Percentiles rank a stretch among this genome's conserved stretches.
These are phyloP conservation scores for Cylas formicarius DNA, from an alignment of 1,140 invertebrate genomes.

Conservation along the genomic window DNA sequence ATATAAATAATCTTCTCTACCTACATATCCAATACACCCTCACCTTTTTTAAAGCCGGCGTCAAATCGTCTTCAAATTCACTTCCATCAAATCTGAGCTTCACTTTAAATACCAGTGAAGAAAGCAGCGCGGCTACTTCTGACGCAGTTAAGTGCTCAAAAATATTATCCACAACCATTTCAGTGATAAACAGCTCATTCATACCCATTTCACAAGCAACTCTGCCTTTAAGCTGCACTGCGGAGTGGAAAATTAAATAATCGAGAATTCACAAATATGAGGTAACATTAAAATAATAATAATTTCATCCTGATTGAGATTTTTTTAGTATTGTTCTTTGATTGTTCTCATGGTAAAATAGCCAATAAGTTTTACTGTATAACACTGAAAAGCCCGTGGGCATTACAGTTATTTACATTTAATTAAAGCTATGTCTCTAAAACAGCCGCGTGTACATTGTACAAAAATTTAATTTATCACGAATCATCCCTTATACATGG, in stretches of 20 bases:
- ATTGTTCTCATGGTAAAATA: too few species aligned
- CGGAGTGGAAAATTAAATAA: conserved; percentile 29
- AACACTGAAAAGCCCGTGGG: too few species aligned
- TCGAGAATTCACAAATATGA: too few species aligned
- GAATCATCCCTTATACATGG: too few species aligned
- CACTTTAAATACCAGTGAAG: conserved; percentile 86
- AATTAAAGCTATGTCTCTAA: too few species aligned
- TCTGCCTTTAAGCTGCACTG: conserved; percentile 78
- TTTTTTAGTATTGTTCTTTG: too few species aligned
- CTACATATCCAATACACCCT: neutral
- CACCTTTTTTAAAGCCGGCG: conserved; percentile 25
- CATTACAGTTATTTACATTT: too few species aligned
- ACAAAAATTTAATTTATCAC: too few species aligned
- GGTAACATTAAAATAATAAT: too few species aligned
- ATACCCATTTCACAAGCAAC: conserved; percentile 95
- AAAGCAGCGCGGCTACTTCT: conserved; percentile 89
- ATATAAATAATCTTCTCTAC: neutral
- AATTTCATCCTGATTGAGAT: too few species aligned
- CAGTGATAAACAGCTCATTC: conserved; percentile 90
- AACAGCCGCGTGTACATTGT: too few species aligned
- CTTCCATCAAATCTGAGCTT: conserved; percentile 46
- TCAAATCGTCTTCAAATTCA: conserved; percentile 23
- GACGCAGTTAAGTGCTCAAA: conserved; percentile 76
- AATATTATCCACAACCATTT: conserved; percentile 90
- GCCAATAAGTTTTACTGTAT: too few species aligned